These are phyloP conservation scores for Diabrotica balteata DNA, from an alignment of 2,888 invertebrate species.

Conservation along the genomic window DNA sequence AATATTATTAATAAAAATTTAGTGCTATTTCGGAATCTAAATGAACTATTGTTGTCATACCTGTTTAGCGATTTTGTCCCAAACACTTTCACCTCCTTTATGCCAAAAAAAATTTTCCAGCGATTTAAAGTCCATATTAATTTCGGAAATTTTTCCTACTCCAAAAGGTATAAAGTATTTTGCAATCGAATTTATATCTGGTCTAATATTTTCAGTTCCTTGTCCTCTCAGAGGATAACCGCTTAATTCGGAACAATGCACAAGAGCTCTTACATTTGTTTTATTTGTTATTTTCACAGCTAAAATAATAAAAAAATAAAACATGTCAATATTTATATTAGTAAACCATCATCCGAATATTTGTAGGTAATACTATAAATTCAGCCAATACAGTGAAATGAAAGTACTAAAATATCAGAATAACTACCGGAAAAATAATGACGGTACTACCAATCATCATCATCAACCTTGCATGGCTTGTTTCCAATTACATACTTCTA, in stretches of 20 bases:
- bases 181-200: neutral
- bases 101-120: neutral
- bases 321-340: no score
- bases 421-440: no score
- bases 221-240: neutral
- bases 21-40: no score
- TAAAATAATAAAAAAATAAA: neutral
- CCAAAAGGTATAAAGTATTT: neutral
- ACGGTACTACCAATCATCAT: no score
- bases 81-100: neutral
- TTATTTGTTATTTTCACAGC: neutral
- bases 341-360: no score
- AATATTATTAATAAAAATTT: no score
- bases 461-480: no score
- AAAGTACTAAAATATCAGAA: no score
- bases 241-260: neutral
- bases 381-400: no score
- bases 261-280: neutral
- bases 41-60: neutral
- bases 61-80: neutral
- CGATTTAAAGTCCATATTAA: neutral
- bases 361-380: no score
- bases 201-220: neutral
- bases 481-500: no score
- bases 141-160: neutral